Base-by-base conservation (phyloP, 2,888 invertebrate species). In the Pachliopta kotzebuea region DNA sequence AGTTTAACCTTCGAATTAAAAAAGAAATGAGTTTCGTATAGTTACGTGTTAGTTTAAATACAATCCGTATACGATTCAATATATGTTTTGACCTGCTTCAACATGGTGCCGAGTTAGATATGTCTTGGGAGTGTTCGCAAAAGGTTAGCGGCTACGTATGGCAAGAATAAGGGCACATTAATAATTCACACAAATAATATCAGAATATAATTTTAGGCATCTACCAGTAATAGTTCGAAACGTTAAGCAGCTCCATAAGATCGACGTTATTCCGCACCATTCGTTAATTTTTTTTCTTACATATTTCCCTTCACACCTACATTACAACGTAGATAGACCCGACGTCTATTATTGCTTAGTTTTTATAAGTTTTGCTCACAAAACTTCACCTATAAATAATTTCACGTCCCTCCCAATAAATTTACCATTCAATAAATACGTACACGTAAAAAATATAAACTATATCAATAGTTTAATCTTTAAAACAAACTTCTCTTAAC, bases 361-460 rank as follows among this genome's bases (percentile, higher is more conserved):
- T 88, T 89, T 90, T 88, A 86, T 83, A 90, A 91, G 90, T 90
- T 90, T 87, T 87, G 88, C 80, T 76, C 78, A 79, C 85, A 90
- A 90, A 91, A 90, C 90, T 90, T 83, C 83, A 87, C 90, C 82
- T 90, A 90, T 89, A 89, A 89, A 90, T 90, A 90, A 89, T 90
- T 89, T 90, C 90, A 90, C 86, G 86, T 86, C 81, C 87, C 83
- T 87, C 88, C 89, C 90, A 85, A 91, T 90, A 90, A 91, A 87
- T 88, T 91, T 90, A 90, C 88, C 90, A 86, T 89, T 90, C 90
- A 90, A 91, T 91, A 91, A 91, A 90, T 91, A 91, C 90, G 87
- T 90, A 91, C 89, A 91, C 86, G 91, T 91, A 91, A 90, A 91
- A 91, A 91, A 91, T 91, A 91, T 91, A 91, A 91, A 91, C 91